Conservation (phyloP, 2,113 vertebrate genomes). For the Phalacrocorax brasilianus region DNA sequence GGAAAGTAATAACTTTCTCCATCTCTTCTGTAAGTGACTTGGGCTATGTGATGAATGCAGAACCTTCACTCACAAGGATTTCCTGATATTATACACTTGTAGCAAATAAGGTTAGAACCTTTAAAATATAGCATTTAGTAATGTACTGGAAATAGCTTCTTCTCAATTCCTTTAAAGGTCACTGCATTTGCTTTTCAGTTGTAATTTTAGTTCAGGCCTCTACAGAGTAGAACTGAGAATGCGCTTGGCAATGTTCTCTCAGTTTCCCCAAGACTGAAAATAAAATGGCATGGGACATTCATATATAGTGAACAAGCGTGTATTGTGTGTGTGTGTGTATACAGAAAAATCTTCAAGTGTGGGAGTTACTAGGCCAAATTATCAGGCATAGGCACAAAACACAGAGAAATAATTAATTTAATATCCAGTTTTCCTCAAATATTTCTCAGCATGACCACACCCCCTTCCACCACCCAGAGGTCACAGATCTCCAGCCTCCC, state of each 20-base stretch:
- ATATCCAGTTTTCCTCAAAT: background rate
- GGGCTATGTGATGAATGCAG: slow-evolving; percentile 69
- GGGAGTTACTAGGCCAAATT: background rate
- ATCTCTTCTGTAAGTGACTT: slow-evolving; percentile 70
- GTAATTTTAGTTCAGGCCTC: slow-evolving; percentile 69
- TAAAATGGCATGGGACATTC: slow-evolving; percentile 52
- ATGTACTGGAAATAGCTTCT: slow-evolving; percentile 77
- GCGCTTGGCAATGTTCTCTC: slow-evolving; percentile 49
- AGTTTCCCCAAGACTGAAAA: slow-evolving; percentile 54
- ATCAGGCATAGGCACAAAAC: background rate
- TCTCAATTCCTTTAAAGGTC: slow-evolving; percentile 83
- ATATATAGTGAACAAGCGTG: background rate
- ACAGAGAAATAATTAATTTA: background rate
- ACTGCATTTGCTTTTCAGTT: slow-evolving; percentile 75
- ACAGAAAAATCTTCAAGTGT: background rate
- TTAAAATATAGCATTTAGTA: slow-evolving; percentile 84
- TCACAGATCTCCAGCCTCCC: background rate
- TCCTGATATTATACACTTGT: slow-evolving; percentile 78
- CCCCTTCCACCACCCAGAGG: background rate
- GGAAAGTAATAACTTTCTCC: slow-evolving; percentile 78
- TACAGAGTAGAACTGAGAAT: slow-evolving; percentile 54
- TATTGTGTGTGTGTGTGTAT: background rate
- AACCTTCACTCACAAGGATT: slow-evolving; percentile 74
- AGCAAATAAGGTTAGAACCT: slow-evolving; percentile 86
- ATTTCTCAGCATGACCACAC: background rate